Evolutionary conservation across 2,113 vertebrate genomes (phyloP), one percentile per base, ranked within the genome.

Genomic region (Pollachius pollachius): DNA sequence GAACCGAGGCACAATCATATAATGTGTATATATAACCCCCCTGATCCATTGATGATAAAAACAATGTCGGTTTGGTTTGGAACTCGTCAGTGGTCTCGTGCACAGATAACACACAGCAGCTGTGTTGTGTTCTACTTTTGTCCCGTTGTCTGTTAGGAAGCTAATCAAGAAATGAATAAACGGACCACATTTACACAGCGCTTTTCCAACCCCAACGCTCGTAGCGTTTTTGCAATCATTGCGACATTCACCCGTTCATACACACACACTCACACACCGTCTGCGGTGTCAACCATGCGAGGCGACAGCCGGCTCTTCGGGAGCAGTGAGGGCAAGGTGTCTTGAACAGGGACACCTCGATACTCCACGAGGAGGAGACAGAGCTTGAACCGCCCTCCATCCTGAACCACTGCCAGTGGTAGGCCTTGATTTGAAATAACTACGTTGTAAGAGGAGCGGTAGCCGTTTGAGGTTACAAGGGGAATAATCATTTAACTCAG

Each of bases 11-110:
- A 62, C 64, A 15, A 34, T 48, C 27, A 27, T 60, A 52, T 68
- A 60, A 74, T 73, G 75, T 73, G 61, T 75, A 82, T 77, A 68
- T 19, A 25, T 72, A 82, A 81, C 27, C 68, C 68, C n/a, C 66
- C 19, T 2, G 80, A 70, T 54, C 65, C 34, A 74, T 72, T 69
- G 61, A 65, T 30, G 71, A 64, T 66, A 0, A 57, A 57, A 75
- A 84, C 59, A 17, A 65, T 16, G 62, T 48, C 18, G 59, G 41
- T 48, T 48, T 48, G 41, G 9, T 48, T 48, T 48, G 12, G 6
- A 9, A 48, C 41, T 48, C 41, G 41, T 48, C 41, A 13, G 41
- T 1, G 41, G 12, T 12, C 41, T 9, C 12, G 41, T 12, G 41
- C 41, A 48, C 41, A 9, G 7, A 48, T 12, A 48, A 48, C 41